Evolutionary conservation across 1,140 invertebrate species (phyloP), one percentile per base, ranked within the genome.

Genomic region (Dendroctonus valens): DNA sequence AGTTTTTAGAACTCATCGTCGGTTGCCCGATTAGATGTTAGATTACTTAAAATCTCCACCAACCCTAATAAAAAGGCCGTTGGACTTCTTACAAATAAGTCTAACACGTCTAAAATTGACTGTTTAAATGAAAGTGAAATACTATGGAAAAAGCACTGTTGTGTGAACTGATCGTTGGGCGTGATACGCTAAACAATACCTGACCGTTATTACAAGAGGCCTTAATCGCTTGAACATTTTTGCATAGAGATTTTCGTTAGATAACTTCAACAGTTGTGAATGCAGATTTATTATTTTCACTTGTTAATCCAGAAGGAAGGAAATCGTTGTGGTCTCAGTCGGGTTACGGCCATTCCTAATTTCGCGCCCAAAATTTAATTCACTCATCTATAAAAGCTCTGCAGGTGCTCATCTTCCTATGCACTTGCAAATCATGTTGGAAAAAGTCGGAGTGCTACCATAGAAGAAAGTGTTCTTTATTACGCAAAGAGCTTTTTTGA

Each of bases 391-490:
- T 39, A 59, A 59, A 59, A 59, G 57, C 42, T 42, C 57, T 59
- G 57, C 57, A 59, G 57, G 57, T 59, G 57, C 42, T 14, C 57
- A 59, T 59, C 41, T 44, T 59, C 42, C 14, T 9, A 46, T 59
- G 15, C 57, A 59, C 57, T 59, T 59, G 57, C 41, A 59, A 59
- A 54, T 39, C 52, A 54, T 54, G n/a, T 9, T 39, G 14, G 14
- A 39, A 38, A 54, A 54, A 14, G 7, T 12, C 12, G 11, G 38
- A 14, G 51, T 6, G 26, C 9, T 53, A 53, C 51, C 12, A 15
- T 14, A 6, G 14, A 54, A 54, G 26, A 26, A 26, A 26, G 26
- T 3, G 1, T 26, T 26, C 26, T 26, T 26, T 39, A 38, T 55
- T 55, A 14, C 11, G 11, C 11, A 8, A 14, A 48, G 7, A 48